Percentiles rank a stretch among this genome's conserved stretches.
These are phyloP conservation scores for Syngnathus scovelli DNA, from an alignment of 2,113 vertebrate species.

Conservation along the genomic window DNA sequence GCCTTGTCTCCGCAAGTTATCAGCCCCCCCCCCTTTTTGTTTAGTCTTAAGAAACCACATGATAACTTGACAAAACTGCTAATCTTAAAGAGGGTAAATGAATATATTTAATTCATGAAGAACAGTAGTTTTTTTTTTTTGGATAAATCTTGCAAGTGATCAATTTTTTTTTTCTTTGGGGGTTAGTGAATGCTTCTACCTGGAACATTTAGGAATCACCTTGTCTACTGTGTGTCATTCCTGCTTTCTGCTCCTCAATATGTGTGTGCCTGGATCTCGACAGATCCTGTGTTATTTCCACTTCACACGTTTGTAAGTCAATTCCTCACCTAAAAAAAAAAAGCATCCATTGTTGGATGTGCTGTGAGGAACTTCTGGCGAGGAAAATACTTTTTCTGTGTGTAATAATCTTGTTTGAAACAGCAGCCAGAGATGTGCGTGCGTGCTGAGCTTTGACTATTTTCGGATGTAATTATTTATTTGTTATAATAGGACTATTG, in stretches of 20 bases:
- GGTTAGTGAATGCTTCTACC: conserved; percentile 46
- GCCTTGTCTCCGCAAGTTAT: conserved; percentile 67
- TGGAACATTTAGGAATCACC: conserved; percentile 44
- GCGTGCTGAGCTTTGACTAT: conserved; percentile 40
- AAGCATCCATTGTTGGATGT: conserved; percentile 14
- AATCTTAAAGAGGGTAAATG: conserved; percentile 64
- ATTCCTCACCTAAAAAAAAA: conserved; percentile 15
- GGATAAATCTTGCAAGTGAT: conserved; percentile 71
- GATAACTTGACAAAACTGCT: conserved; percentile 63
- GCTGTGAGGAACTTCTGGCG: conserved; percentile 20
- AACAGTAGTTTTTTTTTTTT: conserved; percentile 60
- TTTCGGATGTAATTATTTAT: conserved; percentile 55
- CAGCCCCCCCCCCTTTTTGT: conserved; percentile 48
- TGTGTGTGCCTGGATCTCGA: conserved; percentile 47
- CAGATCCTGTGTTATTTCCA: conserved; percentile 42
- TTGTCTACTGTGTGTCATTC: conserved; percentile 44
- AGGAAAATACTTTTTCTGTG: background rate
- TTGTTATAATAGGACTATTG: conserved; percentile 48
- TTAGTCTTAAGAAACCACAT: conserved; percentile 71
- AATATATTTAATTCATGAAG: conserved; percentile 71
- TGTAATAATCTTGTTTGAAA: conserved; percentile 17
- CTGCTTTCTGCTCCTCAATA: conserved; percentile 24
- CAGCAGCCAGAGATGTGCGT: conserved; percentile 26
- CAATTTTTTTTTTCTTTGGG: conserved; percentile 56
- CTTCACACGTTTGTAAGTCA: conserved; percentile 33